Evolutionary conservation across 2,888 invertebrate genomes (phyloP).

Genomic region (Tubulanus polymorphus): DNA sequence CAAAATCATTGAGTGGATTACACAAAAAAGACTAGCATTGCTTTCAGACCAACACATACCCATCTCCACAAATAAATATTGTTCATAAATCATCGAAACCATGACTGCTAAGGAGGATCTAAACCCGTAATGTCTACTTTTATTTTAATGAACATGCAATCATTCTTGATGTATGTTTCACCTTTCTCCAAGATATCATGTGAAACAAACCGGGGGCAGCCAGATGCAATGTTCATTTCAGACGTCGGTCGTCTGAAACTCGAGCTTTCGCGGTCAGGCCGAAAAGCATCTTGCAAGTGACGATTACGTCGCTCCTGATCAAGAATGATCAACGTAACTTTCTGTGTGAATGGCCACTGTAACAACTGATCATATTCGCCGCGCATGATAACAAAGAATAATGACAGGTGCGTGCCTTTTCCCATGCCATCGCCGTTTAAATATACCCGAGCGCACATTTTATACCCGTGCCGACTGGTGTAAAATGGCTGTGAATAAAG

Average conservation of each 20-base stretch:
- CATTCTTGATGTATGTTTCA: constrained; percentile 28
- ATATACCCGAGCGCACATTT: constrained; percentile 48
- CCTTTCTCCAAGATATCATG: constrained; percentile 31
- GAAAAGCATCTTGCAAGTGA: constrained; percentile 39
- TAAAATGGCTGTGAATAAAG: constrained; percentile 49
- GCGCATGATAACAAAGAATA: constrained; percentile 48
- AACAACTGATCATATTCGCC: constrained; percentile 46
- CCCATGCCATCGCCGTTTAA: constrained; percentile 50
- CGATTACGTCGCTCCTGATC: constrained; percentile 33
- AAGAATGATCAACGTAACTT: constrained; percentile 40
- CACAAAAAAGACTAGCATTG: too few relatives aligned
- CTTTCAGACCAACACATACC: too few relatives aligned
- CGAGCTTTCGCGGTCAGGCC: constrained; percentile 41
- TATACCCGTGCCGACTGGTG: constrained; percentile 42
- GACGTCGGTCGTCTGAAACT: constrained; percentile 37
- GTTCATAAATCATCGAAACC: too few relatives aligned
- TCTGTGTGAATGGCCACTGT: constrained; percentile 44
- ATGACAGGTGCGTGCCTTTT: constrained; percentile 38
- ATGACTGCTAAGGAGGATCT: too few relatives aligned
- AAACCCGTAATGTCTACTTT: constrained; percentile 25
- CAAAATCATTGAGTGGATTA: too few relatives aligned
- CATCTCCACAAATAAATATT: too few relatives aligned
- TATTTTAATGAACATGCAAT: constrained; percentile 38
- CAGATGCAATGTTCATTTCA: constrained; percentile 48
- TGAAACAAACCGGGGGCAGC: constrained; percentile 38